Base-by-base conservation (phyloP, 2,797 vertebrate genomes). In the Melanotaenia parkinsoni region DNA sequence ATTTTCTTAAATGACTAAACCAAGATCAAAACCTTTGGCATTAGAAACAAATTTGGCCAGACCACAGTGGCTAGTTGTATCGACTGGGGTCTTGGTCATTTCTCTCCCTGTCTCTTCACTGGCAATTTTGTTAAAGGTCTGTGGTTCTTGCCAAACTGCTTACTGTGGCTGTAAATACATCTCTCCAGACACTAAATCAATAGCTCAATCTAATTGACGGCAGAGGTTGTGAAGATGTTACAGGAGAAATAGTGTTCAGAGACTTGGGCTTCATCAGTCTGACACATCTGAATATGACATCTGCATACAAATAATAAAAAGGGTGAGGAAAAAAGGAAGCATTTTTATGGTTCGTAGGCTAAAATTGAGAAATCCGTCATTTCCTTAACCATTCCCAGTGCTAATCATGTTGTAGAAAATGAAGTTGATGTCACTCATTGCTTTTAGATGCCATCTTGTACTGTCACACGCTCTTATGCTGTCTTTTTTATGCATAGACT, bases 81-180 rank as follows among this genome's bases (percentile, higher is more conserved):
- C 16, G 74, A 85, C 84, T 76, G 33, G 62, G 78, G 79, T 87
- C 88, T 89, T 80, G 54, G 53, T 85, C 84, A 82, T 86, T 83
- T 81, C 72, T 82, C 81, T 78, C 69, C 45, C 76, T 5, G 71
- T 83, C 75, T 90, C 77, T 86, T 89, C 82, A 62, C 70, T 78
- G 82, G 91, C 89, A 92, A 92, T 92, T 93, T 85, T 85, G 90
- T 91, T 92, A 93, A 94, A 93, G 89, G 88, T 86, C 83, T 80
- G 76, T 71, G 78, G 89, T 86, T 83, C 80, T 82, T 79, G 82
- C 90, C 89, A 80, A 90, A 90, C 87, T 89, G 90, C 90, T 88
- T 89, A 86, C 85, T 77, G 84, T 32, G 79, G 82, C 89, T 88
- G 86, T 91, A 92, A 92, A 93, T 90, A 89, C 88, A 83, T 90